These are phyloP conservation scores for Misgurnus mizolepis DNA, from an alignment of 2,113 vertebrate species.

Conservation along the genomic window DNA sequence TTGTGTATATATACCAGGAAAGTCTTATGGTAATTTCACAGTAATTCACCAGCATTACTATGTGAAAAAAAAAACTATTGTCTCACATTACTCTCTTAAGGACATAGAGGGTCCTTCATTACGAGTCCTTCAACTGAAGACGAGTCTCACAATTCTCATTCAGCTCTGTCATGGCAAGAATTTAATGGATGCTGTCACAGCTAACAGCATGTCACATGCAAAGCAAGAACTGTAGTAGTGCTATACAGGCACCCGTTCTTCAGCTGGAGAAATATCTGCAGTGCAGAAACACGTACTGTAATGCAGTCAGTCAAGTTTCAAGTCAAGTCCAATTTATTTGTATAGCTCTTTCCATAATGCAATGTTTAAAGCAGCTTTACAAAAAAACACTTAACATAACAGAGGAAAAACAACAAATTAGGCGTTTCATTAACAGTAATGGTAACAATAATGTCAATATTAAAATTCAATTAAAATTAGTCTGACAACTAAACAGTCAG, in stretches of 20 bases:
- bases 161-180: slow-evolving; percentile 24
- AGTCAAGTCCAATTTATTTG: no score
- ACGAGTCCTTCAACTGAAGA: slow-evolving; percentile 32
- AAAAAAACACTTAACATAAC: no score
- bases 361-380: no score
- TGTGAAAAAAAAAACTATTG: neutral
- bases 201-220: slow-evolving; percentile 28
- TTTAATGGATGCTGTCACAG: slow-evolving; percentile 22
- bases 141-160: slow-evolving; percentile 14
- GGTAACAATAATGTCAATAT: no score
- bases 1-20: no score
- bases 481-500: no score
- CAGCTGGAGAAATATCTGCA: neutral
- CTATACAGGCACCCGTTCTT: slow-evolving; percentile 10
- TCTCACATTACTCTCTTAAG: slow-evolving; percentile 19
- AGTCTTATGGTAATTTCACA: no score
- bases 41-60: no score
- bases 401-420: no score
- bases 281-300: slow-evolving; percentile 2
- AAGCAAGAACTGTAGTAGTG: neutral
- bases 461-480: no score
- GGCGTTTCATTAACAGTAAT: no score
- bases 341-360: no score
- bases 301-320: neutral
- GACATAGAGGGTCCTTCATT: slow-evolving; percentile 26